phyloP scores from a whole-genome alignment of 2,113 vertebrate genomes.

The Rhabdornis inornatus region DNA sequence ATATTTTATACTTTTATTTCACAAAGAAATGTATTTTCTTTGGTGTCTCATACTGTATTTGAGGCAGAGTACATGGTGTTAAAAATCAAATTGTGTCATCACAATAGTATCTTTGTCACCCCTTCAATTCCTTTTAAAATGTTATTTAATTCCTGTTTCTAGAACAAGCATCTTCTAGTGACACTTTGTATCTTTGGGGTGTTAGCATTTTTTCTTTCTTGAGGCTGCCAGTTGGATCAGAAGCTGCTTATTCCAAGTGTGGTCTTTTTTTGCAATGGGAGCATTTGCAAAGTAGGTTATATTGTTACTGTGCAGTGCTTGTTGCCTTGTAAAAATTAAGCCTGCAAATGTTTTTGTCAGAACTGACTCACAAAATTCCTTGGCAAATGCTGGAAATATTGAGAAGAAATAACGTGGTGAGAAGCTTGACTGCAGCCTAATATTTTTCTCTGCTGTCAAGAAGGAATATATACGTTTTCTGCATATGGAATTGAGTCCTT shows the following conservation, averaged over 20 bases:
- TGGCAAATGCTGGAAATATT: background rate
- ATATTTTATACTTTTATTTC: background rate
- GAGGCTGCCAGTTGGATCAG: background rate
- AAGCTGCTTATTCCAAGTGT: background rate
- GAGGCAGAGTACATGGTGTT: background rate
- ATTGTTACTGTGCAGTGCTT: background rate
- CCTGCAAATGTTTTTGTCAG: background rate
- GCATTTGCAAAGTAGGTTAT: background rate
- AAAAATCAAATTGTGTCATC: background rate
- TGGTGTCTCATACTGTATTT: background rate
- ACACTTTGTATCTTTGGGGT: background rate
- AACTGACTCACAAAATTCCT: background rate
- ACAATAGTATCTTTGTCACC: background rate
- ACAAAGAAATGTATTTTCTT: background rate
- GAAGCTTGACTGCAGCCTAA: background rate
- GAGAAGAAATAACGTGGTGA: background rate
- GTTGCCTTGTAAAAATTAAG: background rate
- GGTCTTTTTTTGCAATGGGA: background rate
- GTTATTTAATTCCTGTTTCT: background rate
- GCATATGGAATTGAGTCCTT: background rate
- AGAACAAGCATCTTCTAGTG: background rate
- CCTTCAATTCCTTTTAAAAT: background rate
- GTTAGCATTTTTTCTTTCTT: background rate
- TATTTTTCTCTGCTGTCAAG: background rate
- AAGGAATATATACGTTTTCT: background rate